phyloP scores from a whole-genome alignment of 2,888 invertebrate genomes.

The Clistopyga incitator region DNA sequence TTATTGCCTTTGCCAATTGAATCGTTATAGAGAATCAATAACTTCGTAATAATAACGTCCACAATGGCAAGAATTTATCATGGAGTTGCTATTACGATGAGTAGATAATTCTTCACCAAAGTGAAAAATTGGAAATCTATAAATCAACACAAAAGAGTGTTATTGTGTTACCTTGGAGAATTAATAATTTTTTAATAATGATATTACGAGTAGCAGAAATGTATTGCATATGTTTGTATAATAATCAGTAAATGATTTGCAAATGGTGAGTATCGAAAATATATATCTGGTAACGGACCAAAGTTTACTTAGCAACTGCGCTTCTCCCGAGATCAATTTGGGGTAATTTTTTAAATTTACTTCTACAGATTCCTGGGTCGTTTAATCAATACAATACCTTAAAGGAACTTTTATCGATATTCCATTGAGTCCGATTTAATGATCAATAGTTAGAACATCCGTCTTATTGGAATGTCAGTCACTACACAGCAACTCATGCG shows the following conservation, averaged over 20 bases:
- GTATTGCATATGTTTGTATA: neutral
- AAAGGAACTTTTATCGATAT: neutral
- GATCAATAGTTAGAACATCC: neutral
- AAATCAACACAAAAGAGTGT: neutral
- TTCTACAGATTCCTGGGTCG: no score
- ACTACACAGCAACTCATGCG: neutral
- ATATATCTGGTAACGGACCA: no score
- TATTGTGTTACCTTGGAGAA: neutral
- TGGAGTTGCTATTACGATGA: neutral
- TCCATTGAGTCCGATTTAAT: neutral
- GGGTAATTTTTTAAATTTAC: no score
- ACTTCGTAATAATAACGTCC: conserved; percentile 1
- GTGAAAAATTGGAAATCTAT: conserved; percentile 7
- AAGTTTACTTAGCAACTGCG: no score
- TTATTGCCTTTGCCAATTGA: neutral
- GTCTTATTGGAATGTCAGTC: conserved; percentile 15
- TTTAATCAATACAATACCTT: no score
- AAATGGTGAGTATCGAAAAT: no score
- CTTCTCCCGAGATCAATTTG: no score
- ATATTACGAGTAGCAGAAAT: neutral
- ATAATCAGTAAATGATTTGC: neutral
- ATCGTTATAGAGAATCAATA: neutral
- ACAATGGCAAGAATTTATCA: neutral
- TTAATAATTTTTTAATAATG: neutral
- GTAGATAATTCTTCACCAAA: neutral